phyloP scores from a whole-genome alignment of 1,140 invertebrate species.

The Drosophila repletoides region DNA sequence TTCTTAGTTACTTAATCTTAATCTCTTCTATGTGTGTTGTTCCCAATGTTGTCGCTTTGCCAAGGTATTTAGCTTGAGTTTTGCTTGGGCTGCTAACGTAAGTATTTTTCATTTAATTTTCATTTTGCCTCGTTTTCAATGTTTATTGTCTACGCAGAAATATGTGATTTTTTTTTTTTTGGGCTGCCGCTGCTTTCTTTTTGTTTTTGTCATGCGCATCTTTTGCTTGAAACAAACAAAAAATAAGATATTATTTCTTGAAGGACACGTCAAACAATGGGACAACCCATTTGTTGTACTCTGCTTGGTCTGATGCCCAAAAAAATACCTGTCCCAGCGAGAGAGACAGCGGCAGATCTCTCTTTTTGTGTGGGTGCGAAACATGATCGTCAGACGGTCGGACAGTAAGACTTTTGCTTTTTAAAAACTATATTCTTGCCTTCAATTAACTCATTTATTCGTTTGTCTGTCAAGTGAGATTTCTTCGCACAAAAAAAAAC shows the following conservation, averaged over 20 bases:
- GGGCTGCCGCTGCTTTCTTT: constrained; percentile 13
- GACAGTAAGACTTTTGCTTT: neutral
- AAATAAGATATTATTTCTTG: constrained; percentile 50
- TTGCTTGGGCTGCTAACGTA: constrained; percentile 64
- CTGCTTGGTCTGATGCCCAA: constrained; percentile 2
- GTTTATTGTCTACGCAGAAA: constrained; percentile 69
- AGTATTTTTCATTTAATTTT: constrained; percentile 74
- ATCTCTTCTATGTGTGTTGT: constrained; percentile 64
- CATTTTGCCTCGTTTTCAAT: constrained; percentile 66
- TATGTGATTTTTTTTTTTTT: constrained; percentile 48
- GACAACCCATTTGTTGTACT: constrained; percentile 8
- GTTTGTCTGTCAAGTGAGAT: too few relatives aligned
- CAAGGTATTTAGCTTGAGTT: constrained; percentile 69
- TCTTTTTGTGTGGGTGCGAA: constrained; percentile 55
- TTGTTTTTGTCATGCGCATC: constrained; percentile 66
- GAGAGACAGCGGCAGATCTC: neutral
- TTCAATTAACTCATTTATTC: too few relatives aligned
- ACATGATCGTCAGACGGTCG: constrained; percentile 31
- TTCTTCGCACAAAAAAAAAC: too few relatives aligned
- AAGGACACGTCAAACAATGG: constrained; percentile 70
- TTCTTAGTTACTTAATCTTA: constrained; percentile 76
- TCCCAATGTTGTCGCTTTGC: constrained; percentile 76
- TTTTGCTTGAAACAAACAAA: constrained; percentile 45
- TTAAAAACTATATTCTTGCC: too few relatives aligned
- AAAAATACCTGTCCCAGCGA: constrained; percentile 39